A percentile compares a stretch with the other conserved stretches of the same genome.
These are phyloP conservation scores for Diadophis punctatus DNA, from an alignment of 2,113 vertebrate species.

Conservation along the genomic window DNA sequence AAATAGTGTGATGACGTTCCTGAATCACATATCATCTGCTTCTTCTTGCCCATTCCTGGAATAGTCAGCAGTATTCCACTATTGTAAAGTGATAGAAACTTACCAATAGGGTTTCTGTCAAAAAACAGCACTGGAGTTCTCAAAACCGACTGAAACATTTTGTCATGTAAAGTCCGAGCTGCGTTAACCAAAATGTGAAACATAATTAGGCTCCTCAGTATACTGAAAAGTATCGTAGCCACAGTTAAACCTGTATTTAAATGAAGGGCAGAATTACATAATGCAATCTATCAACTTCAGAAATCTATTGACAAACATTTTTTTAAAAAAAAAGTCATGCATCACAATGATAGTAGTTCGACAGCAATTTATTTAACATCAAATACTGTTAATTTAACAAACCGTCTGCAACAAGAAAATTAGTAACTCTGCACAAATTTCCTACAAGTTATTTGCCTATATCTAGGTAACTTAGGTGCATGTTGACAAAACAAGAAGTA, in stretches of 20 bases:
- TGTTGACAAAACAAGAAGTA: background rate
- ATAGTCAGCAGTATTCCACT: background rate
- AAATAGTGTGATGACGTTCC: background rate
- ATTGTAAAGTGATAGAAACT: slow-evolving; percentile 45
- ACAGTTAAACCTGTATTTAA: slow-evolving; percentile 78
- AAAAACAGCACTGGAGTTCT: slow-evolving; percentile 86
- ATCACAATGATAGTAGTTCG: background rate
- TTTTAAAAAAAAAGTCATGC: background rate
- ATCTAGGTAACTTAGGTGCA: background rate
- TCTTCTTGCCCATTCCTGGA: background rate
- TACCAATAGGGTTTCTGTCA: slow-evolving; percentile 91
- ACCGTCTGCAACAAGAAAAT: background rate
- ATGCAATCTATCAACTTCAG: fast-evolving
- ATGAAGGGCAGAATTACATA: background rate
- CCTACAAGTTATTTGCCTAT: background rate
- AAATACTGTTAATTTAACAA: background rate
- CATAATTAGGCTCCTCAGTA: slow-evolving; percentile 74
- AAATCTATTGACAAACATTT: background rate
- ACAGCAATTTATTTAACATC: background rate
- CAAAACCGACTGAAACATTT: slow-evolving; percentile 87
- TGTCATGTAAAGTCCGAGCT: slow-evolving; percentile 82
- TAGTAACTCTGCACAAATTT: background rate
- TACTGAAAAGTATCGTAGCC: slow-evolving; percentile 78
- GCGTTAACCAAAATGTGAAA: slow-evolving; percentile 82
- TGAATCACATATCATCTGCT: background rate